These are phyloP conservation scores for Microcebus murinus DNA, from an alignment of 2,113 vertebrate species.

Conservation along the genomic window DNA sequence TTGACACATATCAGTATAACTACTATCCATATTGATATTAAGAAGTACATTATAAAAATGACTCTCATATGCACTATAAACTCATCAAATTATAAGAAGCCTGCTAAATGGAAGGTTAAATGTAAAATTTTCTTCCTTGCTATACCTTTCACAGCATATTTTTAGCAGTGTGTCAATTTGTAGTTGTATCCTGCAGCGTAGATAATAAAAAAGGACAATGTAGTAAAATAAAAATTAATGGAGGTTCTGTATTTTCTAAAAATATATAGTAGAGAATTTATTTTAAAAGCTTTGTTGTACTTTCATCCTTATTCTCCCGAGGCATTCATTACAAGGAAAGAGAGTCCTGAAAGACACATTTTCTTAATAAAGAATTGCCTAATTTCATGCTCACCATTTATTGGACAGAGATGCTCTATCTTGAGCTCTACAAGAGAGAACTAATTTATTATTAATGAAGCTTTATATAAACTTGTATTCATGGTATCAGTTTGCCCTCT, in stretches of 20 bases:
- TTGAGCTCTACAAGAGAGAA: slow-evolving; percentile 68
- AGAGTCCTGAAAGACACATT: not conserved
- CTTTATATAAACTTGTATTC: slow-evolving; percentile 72
- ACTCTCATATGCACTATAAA: not conserved
- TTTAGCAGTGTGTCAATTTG: not conserved
- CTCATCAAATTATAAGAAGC: not conserved
- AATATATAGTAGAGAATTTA: not conserved
- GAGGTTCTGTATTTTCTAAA: not conserved
- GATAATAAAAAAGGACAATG: not conserved
- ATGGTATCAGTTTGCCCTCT: slow-evolving; percentile 73
- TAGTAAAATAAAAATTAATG: slow-evolving; percentile 34
- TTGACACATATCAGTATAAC: not conserved
- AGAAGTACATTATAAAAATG: not conserved
- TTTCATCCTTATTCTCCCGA: slow-evolving; percentile 14
- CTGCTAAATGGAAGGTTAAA: not conserved
- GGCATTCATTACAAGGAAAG: not conserved
- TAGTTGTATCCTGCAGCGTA: not conserved
- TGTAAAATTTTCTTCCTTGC: not conserved
- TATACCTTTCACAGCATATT: not conserved
- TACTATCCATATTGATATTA: not conserved
- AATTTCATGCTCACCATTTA: slow-evolving; percentile 62
- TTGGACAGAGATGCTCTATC: slow-evolving; percentile 60
- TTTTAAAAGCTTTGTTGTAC: not conserved
- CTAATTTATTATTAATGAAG: slow-evolving; percentile 82
- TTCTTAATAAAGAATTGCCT: slow-evolving; percentile 58